phyloP scores from a whole-genome alignment of 2,888 invertebrate species.

The Synanthedon formicaeformis region DNA sequence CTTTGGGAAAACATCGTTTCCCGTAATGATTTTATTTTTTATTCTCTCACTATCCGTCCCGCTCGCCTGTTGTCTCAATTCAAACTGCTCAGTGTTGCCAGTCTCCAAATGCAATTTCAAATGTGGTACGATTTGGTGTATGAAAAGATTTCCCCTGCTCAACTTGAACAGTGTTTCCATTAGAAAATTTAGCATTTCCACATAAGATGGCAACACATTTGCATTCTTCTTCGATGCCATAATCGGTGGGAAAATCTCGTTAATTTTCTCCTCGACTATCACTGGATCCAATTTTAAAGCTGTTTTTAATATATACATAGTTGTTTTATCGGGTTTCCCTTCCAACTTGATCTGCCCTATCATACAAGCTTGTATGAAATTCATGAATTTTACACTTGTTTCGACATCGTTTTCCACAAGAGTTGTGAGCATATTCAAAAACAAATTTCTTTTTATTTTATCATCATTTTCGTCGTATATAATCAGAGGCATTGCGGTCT shows the following conservation, averaged over 20 bases:
- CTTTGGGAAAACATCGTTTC: slow-evolving; percentile 42
- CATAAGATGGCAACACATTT: slow-evolving; percentile 28
- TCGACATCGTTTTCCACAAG: slow-evolving; percentile 48
- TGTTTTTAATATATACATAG: slow-evolving; percentile 42
- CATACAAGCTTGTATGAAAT: slow-evolving; percentile 48
- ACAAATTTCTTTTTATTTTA: slow-evolving; percentile 44
- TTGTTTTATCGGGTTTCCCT: slow-evolving; percentile 43
- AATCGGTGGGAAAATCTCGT: slow-evolving; percentile 42
- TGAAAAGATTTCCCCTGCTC: slow-evolving; percentile 45
- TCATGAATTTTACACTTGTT: slow-evolving; percentile 47
- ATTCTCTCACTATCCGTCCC: slow-evolving; percentile 27
- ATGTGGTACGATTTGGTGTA: slow-evolving; percentile 46
- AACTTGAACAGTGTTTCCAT: slow-evolving; percentile 56
- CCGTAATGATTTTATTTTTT: slow-evolving; percentile 37
- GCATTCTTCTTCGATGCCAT: slow-evolving; percentile 42
- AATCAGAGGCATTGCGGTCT: slow-evolving; percentile 35
- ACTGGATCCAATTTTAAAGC: slow-evolving; percentile 52
- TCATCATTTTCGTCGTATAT: slow-evolving; percentile 32
- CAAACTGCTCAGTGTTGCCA: slow-evolving; percentile 43
- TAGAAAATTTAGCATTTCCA: slow-evolving; percentile 44
- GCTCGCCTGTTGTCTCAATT: slow-evolving; percentile 30
- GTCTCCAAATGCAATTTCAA: slow-evolving; percentile 41
- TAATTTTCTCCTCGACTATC: slow-evolving; percentile 48
- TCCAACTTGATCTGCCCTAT: slow-evolving; percentile 46
- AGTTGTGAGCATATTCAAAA: slow-evolving; percentile 43